phyloP scores from a whole-genome alignment of 2,797 vertebrate genomes.

The Sphenopsis melanotis region DNA sequence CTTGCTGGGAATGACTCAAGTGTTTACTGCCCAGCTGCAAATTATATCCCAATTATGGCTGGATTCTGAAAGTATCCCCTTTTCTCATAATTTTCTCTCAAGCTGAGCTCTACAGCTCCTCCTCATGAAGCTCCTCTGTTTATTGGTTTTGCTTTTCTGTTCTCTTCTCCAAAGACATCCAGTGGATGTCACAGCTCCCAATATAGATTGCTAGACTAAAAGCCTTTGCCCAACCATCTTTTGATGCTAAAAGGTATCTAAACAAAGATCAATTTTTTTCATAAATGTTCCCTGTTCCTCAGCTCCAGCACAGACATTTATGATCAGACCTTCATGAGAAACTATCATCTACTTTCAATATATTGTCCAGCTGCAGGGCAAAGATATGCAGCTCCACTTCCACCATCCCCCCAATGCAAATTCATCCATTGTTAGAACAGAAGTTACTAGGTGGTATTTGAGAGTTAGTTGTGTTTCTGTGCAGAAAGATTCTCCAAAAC shows the following conservation, averaged over 20 bases:
- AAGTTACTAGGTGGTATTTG: background rate
- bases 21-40: conserved; percentile 8
- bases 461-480: background rate
- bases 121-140: background rate
- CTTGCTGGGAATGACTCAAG: conserved; percentile 33
- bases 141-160: background rate
- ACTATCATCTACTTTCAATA: background rate
- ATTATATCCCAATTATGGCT: conserved; percentile 5
- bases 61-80: background rate
- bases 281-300: background rate
- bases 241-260: background rate
- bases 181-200: background rate
- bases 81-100: background rate
- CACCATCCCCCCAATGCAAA: background rate
- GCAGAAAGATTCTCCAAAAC: background rate
- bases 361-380: background rate
- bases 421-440: background rate
- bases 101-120: background rate
- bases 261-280: background rate
- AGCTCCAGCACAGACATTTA: background rate
- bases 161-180: background rate
- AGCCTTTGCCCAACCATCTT: background rate
- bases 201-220: background rate
- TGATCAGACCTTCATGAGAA: background rate
- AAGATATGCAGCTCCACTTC: background rate